Evolutionary conservation across 2,888 invertebrate genomes (phyloP), one percentile per base, ranked within the genome.

Genomic region (Perizoma affinitatum): DNA sequence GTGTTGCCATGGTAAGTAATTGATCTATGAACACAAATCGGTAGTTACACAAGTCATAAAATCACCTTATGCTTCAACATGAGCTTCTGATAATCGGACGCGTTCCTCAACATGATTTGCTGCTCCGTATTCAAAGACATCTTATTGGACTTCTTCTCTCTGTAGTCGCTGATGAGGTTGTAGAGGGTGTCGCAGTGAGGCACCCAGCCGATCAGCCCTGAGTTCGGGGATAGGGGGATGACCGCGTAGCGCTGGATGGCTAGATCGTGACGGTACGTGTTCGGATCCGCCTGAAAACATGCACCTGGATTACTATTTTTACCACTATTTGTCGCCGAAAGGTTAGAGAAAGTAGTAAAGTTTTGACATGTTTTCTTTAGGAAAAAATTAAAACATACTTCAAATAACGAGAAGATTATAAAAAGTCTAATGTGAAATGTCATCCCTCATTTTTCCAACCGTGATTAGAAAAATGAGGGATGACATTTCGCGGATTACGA

Each of bases 111-210:
- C 99, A 99, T 99, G 62, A 99, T 98, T 75, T 98, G 95, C 81
- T 99, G 99, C 81, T 99, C 99, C 49, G 98, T 98, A 79, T 99
- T 99, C 6, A 99, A 90, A 5, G 93, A 80, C 98, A 98, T 90
- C 96, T 99, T 90, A 59, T 86, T 87, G 0, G 85, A 76, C 88
- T 98, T 98, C 90, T 99, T 99, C 67, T 99, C 99, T 55, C 99
- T 93, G 83, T 99, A 99, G 86, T 99, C 99, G 69, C 98, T 94
- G 73, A 99, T 99, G 3, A 99, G 94, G 1, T 98, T 97, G 83
- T 99, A 99, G 11, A 99, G 92, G 0, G 99, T 99, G 89, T 99
- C 99, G 87, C 99, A 99, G 83, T 99, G 98, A 0, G 99, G 99
- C 58, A 99, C 98, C 99, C 99, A 99, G 62, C 99, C 98, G 69